Base-by-base conservation (phyloP, 1,140 invertebrate genomes). In the Lucilia cuprina region DNA sequence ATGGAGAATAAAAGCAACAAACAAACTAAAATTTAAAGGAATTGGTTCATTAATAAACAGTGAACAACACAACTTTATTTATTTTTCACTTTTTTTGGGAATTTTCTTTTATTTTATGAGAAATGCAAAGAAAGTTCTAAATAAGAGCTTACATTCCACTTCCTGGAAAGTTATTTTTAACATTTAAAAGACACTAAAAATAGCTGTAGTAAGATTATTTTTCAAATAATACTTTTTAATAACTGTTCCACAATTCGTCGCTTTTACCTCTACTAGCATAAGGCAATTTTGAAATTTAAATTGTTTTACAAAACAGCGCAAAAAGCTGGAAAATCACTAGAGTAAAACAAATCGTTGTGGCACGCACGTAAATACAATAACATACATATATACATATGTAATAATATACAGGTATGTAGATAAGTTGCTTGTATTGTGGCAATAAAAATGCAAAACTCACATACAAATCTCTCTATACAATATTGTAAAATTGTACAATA, bases 281-380 rank as follows among this genome's bases (percentile, higher is more conserved):
- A 10, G 65, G n/a, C n/a, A 70, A 70, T 70, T 70, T 70, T 70
- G 0, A 70, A 70, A 70, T 70, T 70, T 70, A 70, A 70, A 70
- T 70, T 70, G 65, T 70, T 70, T 21, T 21, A 70, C 65, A 21
- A 21, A 60, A 60, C 0, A 60, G n/a, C 41, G 7, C 13, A 17
- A 60, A 17, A 60, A 17, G 14, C 55, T n/a, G 14, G 2, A 60
- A 60, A 14, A 60, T 17, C n/a, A 3, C 55, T 60, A 17, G 14
- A 17, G 13, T 60, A 60, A 60, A 70, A 21, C 65, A 70, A 70
- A 70, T 70, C 19, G 17, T 70, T 70, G 5, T 9, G 65, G 12
- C 9, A 70, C 65, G 65, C 65, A 70, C n/a, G 21, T 70, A 70
- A 70, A 70, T 49, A 49, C 49, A 49, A 30, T 30, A n/a, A n/a